These are phyloP conservation scores for Carcina quercana DNA, from an alignment of 2,888 invertebrate species.

Conservation along the genomic window DNA sequence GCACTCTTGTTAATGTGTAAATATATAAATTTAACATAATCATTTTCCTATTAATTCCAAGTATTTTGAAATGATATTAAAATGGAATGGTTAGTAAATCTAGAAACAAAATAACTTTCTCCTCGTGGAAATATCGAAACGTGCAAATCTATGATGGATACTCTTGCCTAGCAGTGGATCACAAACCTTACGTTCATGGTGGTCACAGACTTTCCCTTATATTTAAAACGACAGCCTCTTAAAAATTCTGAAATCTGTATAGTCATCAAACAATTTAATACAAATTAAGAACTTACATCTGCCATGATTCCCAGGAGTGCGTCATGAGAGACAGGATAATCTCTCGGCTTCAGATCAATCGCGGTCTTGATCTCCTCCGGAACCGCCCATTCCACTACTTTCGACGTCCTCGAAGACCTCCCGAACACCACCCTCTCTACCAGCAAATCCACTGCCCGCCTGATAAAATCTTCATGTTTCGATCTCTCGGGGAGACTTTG, in stretches of 20 bases:
- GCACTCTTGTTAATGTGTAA: too few species aligned
- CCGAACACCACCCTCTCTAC: slow-evolving; percentile 85
- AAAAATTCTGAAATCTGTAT: neutral
- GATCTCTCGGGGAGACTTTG: slow-evolving; percentile 77
- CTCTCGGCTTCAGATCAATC: slow-evolving; percentile 78
- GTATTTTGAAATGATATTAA: too few species aligned
- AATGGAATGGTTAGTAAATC: too few species aligned
- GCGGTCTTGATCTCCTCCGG: slow-evolving; percentile 81
- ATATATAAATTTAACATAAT: too few species aligned
- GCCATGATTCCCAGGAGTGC: slow-evolving; percentile 78
- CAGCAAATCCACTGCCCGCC: slow-evolving; percentile 80
- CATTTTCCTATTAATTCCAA: too few species aligned
- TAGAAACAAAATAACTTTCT: too few species aligned
- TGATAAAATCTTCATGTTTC: slow-evolving; percentile 82
- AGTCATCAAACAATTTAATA: neutral
- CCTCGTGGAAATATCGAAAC: too few species aligned
- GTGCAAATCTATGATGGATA: too few species aligned
- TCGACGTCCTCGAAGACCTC: slow-evolving; percentile 79
- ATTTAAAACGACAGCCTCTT: neutral
- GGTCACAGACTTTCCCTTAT: too few species aligned
- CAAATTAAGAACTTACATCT: slow-evolving; percentile 73
- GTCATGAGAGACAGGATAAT: slow-evolving; percentile 77
- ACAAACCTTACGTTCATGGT: too few species aligned
- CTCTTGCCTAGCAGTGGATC: too few species aligned
- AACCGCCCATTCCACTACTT: slow-evolving; percentile 87